A percentile compares a stretch with the other conserved stretches of the same genome.
Evolutionary conservation across 2,888 invertebrate genomes (phyloP).

Genomic region (Syrphus vitripennis): DNA sequence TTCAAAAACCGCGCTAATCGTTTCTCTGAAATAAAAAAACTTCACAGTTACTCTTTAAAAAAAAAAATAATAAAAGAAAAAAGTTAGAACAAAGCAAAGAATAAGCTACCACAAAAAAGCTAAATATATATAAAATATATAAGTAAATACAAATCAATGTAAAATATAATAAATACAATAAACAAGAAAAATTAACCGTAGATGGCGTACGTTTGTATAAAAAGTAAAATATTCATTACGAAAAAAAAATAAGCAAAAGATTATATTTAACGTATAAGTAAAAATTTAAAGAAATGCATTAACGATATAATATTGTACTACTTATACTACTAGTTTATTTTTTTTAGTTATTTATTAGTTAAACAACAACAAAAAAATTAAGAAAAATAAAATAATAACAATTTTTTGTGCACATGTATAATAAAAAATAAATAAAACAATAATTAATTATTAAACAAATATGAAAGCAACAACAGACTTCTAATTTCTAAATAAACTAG

Average conservation of each 20-base stretch:
- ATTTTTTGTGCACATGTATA: slow-evolving; percentile 67
- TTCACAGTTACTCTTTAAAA: background rate
- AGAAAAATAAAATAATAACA: slow-evolving; percentile 19
- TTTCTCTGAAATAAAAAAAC: slow-evolving; percentile 5
- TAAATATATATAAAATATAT: slow-evolving; percentile 17
- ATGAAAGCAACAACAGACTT: slow-evolving; percentile 65
- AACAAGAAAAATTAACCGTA: slow-evolving; percentile 43
- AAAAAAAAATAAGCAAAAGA: slow-evolving; percentile 51
- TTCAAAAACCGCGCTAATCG: background rate
- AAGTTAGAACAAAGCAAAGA: slow-evolving; percentile 16
- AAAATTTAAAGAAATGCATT: slow-evolving; percentile 30
- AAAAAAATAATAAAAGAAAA: background rate
- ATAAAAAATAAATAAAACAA: slow-evolving; percentile 44
- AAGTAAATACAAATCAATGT: slow-evolving; percentile 30
- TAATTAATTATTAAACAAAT: slow-evolving; percentile 33
- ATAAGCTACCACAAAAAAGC: slow-evolving; percentile 22
- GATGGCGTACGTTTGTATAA: slow-evolving; percentile 64
- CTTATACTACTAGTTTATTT: slow-evolving; percentile 43
- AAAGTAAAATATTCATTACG: slow-evolving; percentile 50
- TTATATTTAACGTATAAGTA: slow-evolving; percentile 48
- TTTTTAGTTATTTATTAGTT: slow-evolving; percentile 53
- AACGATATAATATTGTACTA: slow-evolving; percentile 43
- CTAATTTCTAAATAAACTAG: slow-evolving; percentile 67
- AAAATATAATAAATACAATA: slow-evolving; percentile 60
- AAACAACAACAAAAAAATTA: slow-evolving; percentile 21